phyloP scores from a whole-genome alignment of 1,140 invertebrate genomes.

The Orchesella cincta region DNA sequence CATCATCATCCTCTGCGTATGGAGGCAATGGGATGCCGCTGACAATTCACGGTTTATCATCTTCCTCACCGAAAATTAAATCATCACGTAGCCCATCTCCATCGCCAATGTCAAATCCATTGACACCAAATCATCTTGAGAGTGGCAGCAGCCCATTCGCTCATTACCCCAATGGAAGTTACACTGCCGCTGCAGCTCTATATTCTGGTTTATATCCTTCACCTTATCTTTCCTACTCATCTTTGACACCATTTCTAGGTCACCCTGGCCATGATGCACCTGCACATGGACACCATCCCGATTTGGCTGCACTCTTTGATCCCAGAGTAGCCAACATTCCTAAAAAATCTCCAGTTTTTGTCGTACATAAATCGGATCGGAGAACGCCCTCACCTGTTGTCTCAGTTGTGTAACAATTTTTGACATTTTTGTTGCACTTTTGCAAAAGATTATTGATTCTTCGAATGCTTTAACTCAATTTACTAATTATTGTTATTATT shows the following conservation, averaged over 20 bases:
- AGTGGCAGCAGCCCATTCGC: slow-evolving; percentile 34
- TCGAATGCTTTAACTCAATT: too few relatives aligned
- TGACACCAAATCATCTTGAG: slow-evolving; percentile 26
- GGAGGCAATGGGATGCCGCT: background rate
- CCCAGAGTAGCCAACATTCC: slow-evolving; percentile 30
- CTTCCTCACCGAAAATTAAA: slow-evolving; percentile 2
- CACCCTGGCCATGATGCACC: slow-evolving; percentile 10
- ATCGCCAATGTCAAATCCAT: slow-evolving; percentile 31
- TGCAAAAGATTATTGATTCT: too few relatives aligned
- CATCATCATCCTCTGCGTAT: background rate
- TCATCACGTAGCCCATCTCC: background rate
- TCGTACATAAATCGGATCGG: slow-evolving; percentile 37
- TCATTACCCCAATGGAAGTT: slow-evolving; percentile 35
- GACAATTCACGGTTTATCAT: background rate
- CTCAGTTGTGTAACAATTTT: slow-evolving; percentile 47
- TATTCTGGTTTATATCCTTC: slow-evolving; percentile 48
- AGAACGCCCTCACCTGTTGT: slow-evolving; percentile 48
- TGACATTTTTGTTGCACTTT: too few relatives aligned
- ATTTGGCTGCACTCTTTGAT: slow-evolving; percentile 38
- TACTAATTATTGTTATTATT: too few relatives aligned
- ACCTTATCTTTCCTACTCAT: slow-evolving; percentile 35
- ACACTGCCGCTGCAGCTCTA: slow-evolving; percentile 34
- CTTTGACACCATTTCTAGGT: slow-evolving; percentile 37
- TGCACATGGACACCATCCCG: slow-evolving; percentile 32
- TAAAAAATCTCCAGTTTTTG: slow-evolving; percentile 50